Conservation (phyloP, 2,797 vertebrate genomes). For the Salarias fasciatus region DNA sequence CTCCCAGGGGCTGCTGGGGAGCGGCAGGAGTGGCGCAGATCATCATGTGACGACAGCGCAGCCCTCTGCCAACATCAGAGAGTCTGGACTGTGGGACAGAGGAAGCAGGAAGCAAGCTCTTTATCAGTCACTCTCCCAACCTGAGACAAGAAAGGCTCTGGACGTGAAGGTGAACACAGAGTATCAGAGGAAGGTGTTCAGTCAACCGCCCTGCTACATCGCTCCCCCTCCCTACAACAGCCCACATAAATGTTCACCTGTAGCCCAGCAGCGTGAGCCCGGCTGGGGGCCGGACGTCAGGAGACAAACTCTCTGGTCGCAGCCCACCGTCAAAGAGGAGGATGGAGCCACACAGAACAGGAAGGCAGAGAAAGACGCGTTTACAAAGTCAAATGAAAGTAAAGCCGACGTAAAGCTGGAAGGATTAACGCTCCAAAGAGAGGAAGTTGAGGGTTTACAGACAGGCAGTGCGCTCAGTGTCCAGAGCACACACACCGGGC, state of each 20-base stretch:
- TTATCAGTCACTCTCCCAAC: slow-evolving; percentile 37
- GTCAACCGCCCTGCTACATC: slow-evolving; percentile 79
- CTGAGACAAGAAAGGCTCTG: slow-evolving; percentile 30
- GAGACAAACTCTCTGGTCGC: slow-evolving; percentile 48
- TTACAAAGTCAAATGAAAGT: slow-evolving; percentile 31
- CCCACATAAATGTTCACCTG: slow-evolving; percentile 54
- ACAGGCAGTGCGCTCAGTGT: slow-evolving; percentile 14
- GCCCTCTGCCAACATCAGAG: slow-evolving; percentile 54
- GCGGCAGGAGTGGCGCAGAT: slow-evolving; percentile 42
- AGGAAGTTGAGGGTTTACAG: slow-evolving; percentile 15
- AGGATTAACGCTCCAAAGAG: slow-evolving; percentile 19
- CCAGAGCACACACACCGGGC: slow-evolving; percentile 19
- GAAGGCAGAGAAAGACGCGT: slow-evolving; percentile 24
- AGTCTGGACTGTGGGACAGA: slow-evolving; percentile 59
- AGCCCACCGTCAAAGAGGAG: slow-evolving; percentile 36
- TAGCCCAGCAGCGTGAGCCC: slow-evolving; percentile 25
- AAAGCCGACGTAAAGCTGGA: slow-evolving; percentile 28
- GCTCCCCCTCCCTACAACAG: slow-evolving; percentile 80
- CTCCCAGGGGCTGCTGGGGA: slow-evolving; percentile 53
- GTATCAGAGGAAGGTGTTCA: slow-evolving; percentile 64
- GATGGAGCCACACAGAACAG: slow-evolving; percentile 21
- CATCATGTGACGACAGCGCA: slow-evolving; percentile 35
- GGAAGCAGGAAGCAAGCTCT: slow-evolving; percentile 39
- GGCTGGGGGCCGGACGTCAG: slow-evolving; percentile 48
- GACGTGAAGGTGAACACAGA: slow-evolving; percentile 53